phyloP scores from a whole-genome alignment of 2,113 vertebrate genomes.

The Lepus americanus region DNA sequence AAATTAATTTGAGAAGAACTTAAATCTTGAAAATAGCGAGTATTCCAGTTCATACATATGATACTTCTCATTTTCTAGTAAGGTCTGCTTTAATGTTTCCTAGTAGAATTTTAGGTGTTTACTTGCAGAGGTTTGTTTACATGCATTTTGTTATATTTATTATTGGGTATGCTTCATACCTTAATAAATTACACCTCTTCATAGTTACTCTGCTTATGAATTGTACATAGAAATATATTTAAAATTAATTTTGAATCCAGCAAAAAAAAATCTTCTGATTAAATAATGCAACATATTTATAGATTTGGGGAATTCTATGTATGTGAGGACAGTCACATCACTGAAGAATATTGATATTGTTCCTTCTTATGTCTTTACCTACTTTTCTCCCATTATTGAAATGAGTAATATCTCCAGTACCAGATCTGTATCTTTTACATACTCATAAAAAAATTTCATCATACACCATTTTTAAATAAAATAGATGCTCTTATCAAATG shows the following conservation, averaged over 20 bases:
- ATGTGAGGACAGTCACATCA: not conserved
- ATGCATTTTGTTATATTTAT: not conserved
- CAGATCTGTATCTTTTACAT: not conserved
- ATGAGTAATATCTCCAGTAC: not conserved
- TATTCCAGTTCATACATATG: not conserved
- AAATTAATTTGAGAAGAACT: not conserved
- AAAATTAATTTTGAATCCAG: slow-evolving; percentile 17
- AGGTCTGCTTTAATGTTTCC: not conserved
- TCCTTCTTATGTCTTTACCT: not conserved
- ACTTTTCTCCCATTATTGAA: not conserved
- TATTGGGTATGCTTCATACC: not conserved
- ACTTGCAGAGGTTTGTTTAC: not conserved
- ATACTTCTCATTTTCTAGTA: not conserved
- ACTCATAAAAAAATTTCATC: not conserved
- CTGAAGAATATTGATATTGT: not conserved
- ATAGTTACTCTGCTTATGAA: not conserved
- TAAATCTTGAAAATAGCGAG: not conserved
- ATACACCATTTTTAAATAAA: not conserved
- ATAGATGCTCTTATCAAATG: not conserved
- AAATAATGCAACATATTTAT: not conserved
- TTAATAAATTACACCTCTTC: not conserved
- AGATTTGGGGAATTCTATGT: not conserved
- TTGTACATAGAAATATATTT: not conserved
- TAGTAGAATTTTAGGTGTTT: not conserved
- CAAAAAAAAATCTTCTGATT: not conserved